Evolutionary conservation across 2,888 invertebrate species (phyloP), one percentile per base, ranked within the genome.

Genomic region (Hemaris fuciformis): DNA sequence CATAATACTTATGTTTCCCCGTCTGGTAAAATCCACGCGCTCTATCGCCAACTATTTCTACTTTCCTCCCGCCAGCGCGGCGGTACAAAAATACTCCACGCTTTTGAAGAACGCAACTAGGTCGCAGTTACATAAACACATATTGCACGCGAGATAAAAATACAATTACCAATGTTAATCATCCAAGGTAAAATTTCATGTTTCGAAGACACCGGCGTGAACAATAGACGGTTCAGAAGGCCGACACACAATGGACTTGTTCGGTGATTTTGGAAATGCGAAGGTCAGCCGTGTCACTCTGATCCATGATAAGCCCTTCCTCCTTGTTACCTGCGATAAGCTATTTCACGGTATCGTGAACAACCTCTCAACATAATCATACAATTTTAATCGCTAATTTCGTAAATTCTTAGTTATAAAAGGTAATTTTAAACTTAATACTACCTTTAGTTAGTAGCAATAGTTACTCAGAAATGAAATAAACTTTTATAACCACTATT

Each of bases 261-360:
- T 68, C 66, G 71, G 79, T 80, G 80, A 87, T 89, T 91, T 91
- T 91, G 89, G 82, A 89, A 91, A 91, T 82, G 83, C 73, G 84
- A 89, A 90, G 90, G 90, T 85, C 86, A 81, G 57, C 60, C 61
- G 66, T 83, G 81, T 82, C 79, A 78, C 75, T 71, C 66, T 66
- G 86, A 88, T 84, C 70, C 66, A 41, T 74, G 88, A 89, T 88
- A 87, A 86, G 82, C 81, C 83, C 81, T 87, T 84, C 84, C 85
- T 83, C 67, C 84, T 80, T 81, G 82, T 83, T 83, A 78, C 71
- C 65, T 69, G 71, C 78, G 82, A 85, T 84, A 82, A 81, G 79
- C 80, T 84, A 85, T 88, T 89, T 86, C 85, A 90, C 81, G 88
- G 80, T 73, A 67, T 73, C 73, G 65, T 80, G 80, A 71, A 46